Conservation (phyloP, 2,113 vertebrate genomes). For the Oncorhynchus masou region DNA sequence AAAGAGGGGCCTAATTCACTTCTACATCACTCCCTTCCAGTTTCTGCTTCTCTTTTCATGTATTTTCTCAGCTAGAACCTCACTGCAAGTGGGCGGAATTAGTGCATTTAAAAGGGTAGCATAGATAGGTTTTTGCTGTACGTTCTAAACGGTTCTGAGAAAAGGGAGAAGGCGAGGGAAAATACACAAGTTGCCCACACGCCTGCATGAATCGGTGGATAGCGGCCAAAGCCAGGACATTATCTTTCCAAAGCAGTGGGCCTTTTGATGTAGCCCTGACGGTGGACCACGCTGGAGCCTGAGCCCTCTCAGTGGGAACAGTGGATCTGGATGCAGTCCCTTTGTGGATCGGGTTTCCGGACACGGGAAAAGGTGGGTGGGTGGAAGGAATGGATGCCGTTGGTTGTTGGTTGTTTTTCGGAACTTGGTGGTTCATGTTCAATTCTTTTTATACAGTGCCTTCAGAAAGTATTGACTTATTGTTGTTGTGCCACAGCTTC, state of each 20-base stretch:
- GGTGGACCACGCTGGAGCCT: background rate
- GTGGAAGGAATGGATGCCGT: no score
- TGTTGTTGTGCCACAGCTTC: no score
- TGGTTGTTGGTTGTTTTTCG: background rate
- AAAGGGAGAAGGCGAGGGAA: background rate
- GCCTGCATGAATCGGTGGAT: conserved; percentile 3
- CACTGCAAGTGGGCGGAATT: background rate
- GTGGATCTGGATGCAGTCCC: background rate
- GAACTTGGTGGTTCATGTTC: background rate
- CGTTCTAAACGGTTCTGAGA: background rate
- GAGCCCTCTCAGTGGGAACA: conserved; percentile 1
- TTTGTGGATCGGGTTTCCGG: background rate
- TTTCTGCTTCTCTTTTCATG: conserved; percentile 7
- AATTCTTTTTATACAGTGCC: background rate
- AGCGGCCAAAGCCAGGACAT: conserved; percentile 3
- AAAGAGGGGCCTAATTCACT: background rate
- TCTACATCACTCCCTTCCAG: background rate
- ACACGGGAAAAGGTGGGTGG: background rate
- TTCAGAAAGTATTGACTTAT: no score
- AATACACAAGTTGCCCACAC: conserved; percentile 9
- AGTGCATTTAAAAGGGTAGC: background rate
- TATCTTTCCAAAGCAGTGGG: conserved; percentile 23
- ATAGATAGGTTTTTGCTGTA: background rate
- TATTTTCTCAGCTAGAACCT: background rate
- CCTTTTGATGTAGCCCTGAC: background rate